phyloP scores from a whole-genome alignment of 2,797 vertebrate species.

The Enteromius treurensis region DNA sequence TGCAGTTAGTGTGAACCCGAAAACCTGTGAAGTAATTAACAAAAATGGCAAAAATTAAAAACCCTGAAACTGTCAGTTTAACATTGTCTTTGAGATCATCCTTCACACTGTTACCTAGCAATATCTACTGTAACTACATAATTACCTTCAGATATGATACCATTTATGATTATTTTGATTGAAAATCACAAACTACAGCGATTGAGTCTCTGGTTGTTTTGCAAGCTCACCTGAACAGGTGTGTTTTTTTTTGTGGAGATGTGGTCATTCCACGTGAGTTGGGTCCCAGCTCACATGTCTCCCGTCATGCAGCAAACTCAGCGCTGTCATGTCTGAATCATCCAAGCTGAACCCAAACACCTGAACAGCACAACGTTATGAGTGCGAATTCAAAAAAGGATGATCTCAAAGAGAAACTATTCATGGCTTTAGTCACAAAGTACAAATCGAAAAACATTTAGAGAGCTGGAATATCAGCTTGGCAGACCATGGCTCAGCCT shows the following conservation, averaged over 20 bases:
- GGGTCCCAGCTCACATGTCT: conserved; percentile 81
- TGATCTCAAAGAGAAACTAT: conserved; percentile 36
- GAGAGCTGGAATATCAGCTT: background rate
- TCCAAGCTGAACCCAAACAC: conserved; percentile 77
- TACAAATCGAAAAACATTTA: background rate
- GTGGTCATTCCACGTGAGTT: conserved; percentile 65
- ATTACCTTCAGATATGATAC: background rate
- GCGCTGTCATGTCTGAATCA: conserved; percentile 70
- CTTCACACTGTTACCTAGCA: background rate
- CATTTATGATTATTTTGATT: background rate
- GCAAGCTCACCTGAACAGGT: conserved; percentile 39
- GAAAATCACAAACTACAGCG: background rate
- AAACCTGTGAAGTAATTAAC: conserved; percentile 54
- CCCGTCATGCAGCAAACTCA: conserved; percentile 78
- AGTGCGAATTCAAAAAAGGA: conserved; percentile 9
- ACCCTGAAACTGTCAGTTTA: background rate
- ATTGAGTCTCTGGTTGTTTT: background rate
- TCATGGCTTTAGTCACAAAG: background rate
- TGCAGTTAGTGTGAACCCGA: conserved; percentile 54
- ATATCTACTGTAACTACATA: background rate
- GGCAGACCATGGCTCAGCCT: background rate
- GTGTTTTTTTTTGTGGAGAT: background rate
- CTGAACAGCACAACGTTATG: conserved; percentile 59
- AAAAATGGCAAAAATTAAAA: background rate
- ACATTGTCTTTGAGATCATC: conserved; percentile 37